Evolutionary conservation across 2,113 vertebrate species (phyloP), one percentile per base, ranked within the genome.

Genomic region (Podocnemis expansa): DNA sequence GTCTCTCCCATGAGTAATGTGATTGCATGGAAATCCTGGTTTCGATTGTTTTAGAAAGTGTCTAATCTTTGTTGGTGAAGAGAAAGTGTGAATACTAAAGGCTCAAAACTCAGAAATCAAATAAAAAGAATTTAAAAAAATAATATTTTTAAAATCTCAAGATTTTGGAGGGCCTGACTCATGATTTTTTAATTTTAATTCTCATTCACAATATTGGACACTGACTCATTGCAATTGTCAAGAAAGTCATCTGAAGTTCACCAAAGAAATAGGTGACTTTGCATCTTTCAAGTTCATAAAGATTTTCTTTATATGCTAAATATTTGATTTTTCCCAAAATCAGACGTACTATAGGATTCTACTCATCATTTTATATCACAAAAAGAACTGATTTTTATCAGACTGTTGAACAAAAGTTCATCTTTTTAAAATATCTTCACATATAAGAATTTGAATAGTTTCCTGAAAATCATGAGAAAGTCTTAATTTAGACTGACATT

Each of bases 361-460:
- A 88, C 93, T 96, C 76, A 38, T 89, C 81, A 78, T 82, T 95
- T 96, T 91, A 90, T 49, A 22, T 94, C 60, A 92, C 54, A 81
- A 95, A 94, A 95, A 79, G 93, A 94, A 95, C 84, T 56, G 83
- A 78, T 60, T 94, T 96, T 94, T 93, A 82, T 83, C 73, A 89
- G 79, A 21, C 80, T 41, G 52, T 10, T 63, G 78, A 84, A 89
- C 78, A 94, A 84, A 88, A 93, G 38, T 79, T 85, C 84, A 73
- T 47, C 25, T 80, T 81, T 93, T 95, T 88, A 80, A 41, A 87
- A 6, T 51, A 88, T 63, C 73, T 73, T 19, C 47, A 82, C 6
- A 73, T 0, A 0, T 49, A 70, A 89, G 81, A 93, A 96, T 58
- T 84, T 45, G 47, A 86, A 29, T 60, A 84, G 19, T 43, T 85